A percentile compares a stretch with the other conserved stretches of the same genome.
Evolutionary conservation across 2,113 vertebrate genomes (phyloP).

Genomic region (Leptobrachium leishanense): DNA sequence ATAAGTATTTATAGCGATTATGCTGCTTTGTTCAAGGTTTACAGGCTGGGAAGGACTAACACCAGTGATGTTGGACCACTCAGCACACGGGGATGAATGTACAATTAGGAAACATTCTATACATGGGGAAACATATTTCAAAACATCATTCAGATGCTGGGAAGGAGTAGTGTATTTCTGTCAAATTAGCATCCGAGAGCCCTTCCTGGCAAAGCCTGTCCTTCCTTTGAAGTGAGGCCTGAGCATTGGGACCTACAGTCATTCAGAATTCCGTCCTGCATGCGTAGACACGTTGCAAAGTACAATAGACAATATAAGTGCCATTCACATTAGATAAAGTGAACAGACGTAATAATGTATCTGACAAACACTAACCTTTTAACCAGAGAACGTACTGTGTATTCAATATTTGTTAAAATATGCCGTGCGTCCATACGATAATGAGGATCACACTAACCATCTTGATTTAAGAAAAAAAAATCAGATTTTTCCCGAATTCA

Average conservation of each 20-base stretch:
- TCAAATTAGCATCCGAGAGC: neutral
- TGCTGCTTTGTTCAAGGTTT: too few species aligned
- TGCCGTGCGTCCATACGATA: too few species aligned
- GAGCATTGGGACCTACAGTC: conserved; percentile 8
- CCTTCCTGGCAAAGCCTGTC: neutral
- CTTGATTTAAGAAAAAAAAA: too few species aligned
- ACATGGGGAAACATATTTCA: neutral
- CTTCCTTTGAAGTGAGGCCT: conserved; percentile 31
- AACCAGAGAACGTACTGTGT: neutral
- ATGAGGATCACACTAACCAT: too few species aligned
- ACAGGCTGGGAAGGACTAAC: too few species aligned
- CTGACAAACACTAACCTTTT: neutral
- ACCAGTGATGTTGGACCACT: too few species aligned
- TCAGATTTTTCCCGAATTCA: too few species aligned
- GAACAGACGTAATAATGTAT: neutral
- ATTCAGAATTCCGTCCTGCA: neutral
- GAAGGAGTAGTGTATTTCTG: neutral
- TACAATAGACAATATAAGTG: neutral
- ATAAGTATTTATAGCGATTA: too few species aligned
- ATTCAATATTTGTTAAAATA: too few species aligned
- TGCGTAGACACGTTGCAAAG: conserved; percentile 7
- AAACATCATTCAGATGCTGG: neutral
- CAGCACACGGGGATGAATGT: too few species aligned
- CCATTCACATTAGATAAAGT: neutral
- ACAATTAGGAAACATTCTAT: neutral